These are phyloP conservation scores for Nomada fucata DNA, from an alignment of 2,888 invertebrate species.

Conservation along the genomic window DNA sequence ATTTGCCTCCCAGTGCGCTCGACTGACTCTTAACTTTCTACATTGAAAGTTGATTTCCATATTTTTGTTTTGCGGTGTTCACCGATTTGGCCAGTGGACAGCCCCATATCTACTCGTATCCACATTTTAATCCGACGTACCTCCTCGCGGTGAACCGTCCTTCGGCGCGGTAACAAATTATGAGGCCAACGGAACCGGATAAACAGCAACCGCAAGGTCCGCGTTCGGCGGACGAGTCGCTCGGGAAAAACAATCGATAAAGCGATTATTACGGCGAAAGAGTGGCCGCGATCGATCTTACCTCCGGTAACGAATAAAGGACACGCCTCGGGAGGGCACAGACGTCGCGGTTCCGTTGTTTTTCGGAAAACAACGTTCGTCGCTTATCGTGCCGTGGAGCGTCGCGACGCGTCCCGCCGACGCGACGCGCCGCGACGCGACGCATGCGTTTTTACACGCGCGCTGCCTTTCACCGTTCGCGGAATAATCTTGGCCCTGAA, in stretches of 20 bases:
- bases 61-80: too few species aligned
- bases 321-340: constrained; percentile 1
- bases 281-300: constrained; percentile 29
- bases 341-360: constrained; percentile 9
- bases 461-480: constrained; percentile 58
- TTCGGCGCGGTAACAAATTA: too few species aligned
- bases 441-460: constrained; percentile 68
- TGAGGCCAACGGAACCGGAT: too few species aligned
- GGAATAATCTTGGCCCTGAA: constrained; percentile 69
- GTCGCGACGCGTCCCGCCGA: constrained; percentile 10
- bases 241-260: not conserved
- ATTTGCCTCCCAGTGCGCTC: too few species aligned
- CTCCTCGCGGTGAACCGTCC: too few species aligned
- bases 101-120: too few species aligned
- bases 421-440: constrained; percentile 32
- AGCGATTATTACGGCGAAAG: not conserved
- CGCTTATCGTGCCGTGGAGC: constrained; percentile 11
- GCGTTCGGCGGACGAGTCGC: too few species aligned
- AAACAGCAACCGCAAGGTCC: not conserved
- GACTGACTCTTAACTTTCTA: too few species aligned
- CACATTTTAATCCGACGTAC: too few species aligned
- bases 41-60: too few species aligned
- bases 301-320: not conserved
- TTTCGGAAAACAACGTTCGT: constrained; percentile 44
- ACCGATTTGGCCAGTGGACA: too few species aligned